phyloP scores from a whole-genome alignment of 2,888 invertebrate genomes.

The Octonoba sinensis region DNA sequence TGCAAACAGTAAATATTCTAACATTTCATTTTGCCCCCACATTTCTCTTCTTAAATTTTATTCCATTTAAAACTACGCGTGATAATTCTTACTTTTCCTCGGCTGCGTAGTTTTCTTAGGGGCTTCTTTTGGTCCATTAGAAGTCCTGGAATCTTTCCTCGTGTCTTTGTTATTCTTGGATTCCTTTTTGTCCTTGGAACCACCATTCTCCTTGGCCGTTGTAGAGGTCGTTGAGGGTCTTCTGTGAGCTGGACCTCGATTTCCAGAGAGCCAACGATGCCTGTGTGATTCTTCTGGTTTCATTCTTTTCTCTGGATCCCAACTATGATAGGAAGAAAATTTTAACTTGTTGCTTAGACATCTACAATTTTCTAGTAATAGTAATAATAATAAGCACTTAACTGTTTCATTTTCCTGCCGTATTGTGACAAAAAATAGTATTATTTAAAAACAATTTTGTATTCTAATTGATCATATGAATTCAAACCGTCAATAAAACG shows the following conservation, averaged over 20 bases:
- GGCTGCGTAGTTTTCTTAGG: slow-evolving; percentile 20
- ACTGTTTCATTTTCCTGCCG: no score
- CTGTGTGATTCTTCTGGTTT: slow-evolving; percentile 80
- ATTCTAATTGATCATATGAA: no score
- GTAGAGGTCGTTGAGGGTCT: slow-evolving; percentile 38
- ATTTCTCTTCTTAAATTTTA: no score
- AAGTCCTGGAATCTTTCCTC: not conserved
- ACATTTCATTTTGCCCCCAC: no score
- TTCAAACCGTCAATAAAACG: no score
- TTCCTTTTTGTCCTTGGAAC: slow-evolving; percentile 32
- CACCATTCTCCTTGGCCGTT: slow-evolving; percentile 14
- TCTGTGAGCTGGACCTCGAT: slow-evolving; percentile 53
- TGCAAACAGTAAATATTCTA: no score
- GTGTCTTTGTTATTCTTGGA: not conserved
- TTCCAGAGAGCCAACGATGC: slow-evolving; percentile 82
- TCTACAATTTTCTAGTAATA: not conserved
- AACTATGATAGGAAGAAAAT: slow-evolving; percentile 26
- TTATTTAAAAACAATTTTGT: no score
- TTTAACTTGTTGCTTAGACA: no score
- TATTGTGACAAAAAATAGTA: no score
- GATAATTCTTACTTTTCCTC: slow-evolving; percentile 25
- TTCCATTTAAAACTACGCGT: no score
- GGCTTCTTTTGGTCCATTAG: not conserved
- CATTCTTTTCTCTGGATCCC: slow-evolving; percentile 63
- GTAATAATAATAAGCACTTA: not conserved